Conservation (phyloP, 2,113 vertebrate species). For the Silurus meridionalis region DNA sequence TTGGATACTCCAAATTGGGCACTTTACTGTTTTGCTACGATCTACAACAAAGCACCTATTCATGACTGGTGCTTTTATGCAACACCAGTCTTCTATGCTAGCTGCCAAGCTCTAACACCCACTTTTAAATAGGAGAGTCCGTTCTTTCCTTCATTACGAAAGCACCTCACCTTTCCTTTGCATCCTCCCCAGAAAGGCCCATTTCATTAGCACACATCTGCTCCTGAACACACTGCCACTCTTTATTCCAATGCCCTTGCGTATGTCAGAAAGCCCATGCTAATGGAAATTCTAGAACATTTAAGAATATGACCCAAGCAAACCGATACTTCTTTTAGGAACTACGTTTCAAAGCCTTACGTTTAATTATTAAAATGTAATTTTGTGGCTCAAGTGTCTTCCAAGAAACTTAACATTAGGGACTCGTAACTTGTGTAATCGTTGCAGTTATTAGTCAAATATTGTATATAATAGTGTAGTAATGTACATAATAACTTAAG, state of each 20-base stretch:
- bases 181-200: slow-evolving; percentile 35
- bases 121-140: slow-evolving; percentile 12
- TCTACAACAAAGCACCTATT: slow-evolving; percentile 10
- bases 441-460: slow-evolving; percentile 45
- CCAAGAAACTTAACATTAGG: slow-evolving; percentile 23
- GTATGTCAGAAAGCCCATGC: slow-evolving; percentile 16
- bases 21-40: neutral
- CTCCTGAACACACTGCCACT: slow-evolving; percentile 24
- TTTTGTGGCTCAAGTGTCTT: slow-evolving; percentile 35
- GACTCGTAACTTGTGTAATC: slow-evolving; percentile 36
- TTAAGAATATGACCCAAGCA: slow-evolving; percentile 47
- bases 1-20: neutral
- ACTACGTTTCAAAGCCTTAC: slow-evolving; percentile 20
- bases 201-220: slow-evolving; percentile 33
- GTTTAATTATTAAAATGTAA: slow-evolving; percentile 57
- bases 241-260: slow-evolving; percentile 11
- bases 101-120: slow-evolving; percentile 28
- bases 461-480: slow-evolving; percentile 26
- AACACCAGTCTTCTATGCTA: neutral
- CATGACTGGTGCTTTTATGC: slow-evolving; percentile 18
- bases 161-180: slow-evolving; percentile 42
- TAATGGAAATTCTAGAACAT: slow-evolving; percentile 49
- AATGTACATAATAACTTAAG: neutral
- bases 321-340: slow-evolving; percentile 44
- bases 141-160: slow-evolving; percentile 41